A percentile compares a stretch with the other conserved stretches of the same genome.
Conservation (phyloP, 2,888 invertebrate species). For the Clistopyga incitator region DNA sequence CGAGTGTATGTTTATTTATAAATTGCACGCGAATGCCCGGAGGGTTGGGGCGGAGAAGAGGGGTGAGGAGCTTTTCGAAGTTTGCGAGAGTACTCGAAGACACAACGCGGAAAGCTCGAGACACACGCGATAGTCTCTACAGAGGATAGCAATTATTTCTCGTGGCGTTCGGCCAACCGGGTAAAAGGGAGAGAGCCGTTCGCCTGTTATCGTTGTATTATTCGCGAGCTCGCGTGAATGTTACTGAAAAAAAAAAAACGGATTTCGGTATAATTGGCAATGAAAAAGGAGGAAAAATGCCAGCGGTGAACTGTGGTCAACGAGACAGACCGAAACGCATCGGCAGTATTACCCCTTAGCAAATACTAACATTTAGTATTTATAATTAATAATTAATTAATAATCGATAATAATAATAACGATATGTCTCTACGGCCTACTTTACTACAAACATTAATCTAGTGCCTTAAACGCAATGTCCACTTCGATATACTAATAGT, state of each 20-base stretch:
- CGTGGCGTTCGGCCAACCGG: slow-evolving; percentile 55
- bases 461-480: slow-evolving; percentile 78
- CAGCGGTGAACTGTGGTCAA: neutral
- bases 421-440: slow-evolving; percentile 80
- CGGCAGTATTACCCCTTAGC: slow-evolving; percentile 77
- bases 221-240: slow-evolving; percentile 15
- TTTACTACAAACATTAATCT: slow-evolving; percentile 79
- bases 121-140: slow-evolving; percentile 2
- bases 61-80: neutral
- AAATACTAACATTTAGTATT: slow-evolving; percentile 76
- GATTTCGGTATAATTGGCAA: neutral
- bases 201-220: slow-evolving; percentile 1
- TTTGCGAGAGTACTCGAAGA: neutral
- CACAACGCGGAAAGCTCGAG: neutral
- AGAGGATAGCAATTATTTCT: slow-evolving; percentile 53
- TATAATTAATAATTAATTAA: slow-evolving; percentile 61
- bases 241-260: neutral
- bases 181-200: too few relatives aligned
- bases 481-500: slow-evolving; percentile 67
- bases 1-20: slow-evolving; percentile 55
- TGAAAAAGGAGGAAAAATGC: neutral
- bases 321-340: slow-evolving; percentile 79
- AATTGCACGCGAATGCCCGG: slow-evolving; percentile 35
- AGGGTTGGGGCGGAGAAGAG: neutral
- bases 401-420: slow-evolving; percentile 71